These are phyloP conservation scores for Ophion ventricosus DNA, from an alignment of 2,888 invertebrate species.

Conservation along the genomic window DNA sequence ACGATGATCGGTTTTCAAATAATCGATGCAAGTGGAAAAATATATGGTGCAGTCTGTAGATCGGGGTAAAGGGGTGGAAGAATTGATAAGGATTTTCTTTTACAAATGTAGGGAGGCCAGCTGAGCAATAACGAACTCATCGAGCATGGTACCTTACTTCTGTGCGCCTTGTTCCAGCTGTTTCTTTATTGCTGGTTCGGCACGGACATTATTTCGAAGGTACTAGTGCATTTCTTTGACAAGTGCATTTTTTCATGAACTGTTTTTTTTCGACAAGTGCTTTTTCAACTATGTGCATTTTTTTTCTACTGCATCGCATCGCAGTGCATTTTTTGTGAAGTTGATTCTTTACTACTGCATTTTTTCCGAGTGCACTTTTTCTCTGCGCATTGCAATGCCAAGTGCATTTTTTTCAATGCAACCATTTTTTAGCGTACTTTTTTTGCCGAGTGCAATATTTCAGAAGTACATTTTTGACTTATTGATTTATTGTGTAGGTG, in stretches of 20 bases:
- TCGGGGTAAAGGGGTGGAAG: not conserved
- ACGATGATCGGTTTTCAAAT: slow-evolving; percentile 66
- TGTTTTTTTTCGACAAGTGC: not conserved
- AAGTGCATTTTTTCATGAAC: no score
- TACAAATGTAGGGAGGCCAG: slow-evolving; percentile 7
- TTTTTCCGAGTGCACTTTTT: not conserved
- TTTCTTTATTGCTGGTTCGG: slow-evolving; percentile 67
- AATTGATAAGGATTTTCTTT: not conserved
- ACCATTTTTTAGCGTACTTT: no score
- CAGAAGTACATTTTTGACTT: no score
- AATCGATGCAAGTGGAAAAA: slow-evolving; percentile 48
- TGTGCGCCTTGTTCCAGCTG: slow-evolving; percentile 60
- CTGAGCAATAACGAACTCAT: slow-evolving; percentile 55
- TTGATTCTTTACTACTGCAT: not conserved
- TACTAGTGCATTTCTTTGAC: slow-evolving; percentile 5
- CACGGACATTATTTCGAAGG: slow-evolving; percentile 62
- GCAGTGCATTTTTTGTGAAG: no score
- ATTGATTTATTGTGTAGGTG: no score
- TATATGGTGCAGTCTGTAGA: not conserved
- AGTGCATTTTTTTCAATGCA: no score
- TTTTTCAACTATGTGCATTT: not conserved
- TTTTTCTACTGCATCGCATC: no score
- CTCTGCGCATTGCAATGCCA: no score
- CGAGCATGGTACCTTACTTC: slow-evolving; percentile 40
- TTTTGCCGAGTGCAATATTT: no score